phyloP scores from a whole-genome alignment of 2,113 vertebrate species.

The Aramus guarauna region DNA sequence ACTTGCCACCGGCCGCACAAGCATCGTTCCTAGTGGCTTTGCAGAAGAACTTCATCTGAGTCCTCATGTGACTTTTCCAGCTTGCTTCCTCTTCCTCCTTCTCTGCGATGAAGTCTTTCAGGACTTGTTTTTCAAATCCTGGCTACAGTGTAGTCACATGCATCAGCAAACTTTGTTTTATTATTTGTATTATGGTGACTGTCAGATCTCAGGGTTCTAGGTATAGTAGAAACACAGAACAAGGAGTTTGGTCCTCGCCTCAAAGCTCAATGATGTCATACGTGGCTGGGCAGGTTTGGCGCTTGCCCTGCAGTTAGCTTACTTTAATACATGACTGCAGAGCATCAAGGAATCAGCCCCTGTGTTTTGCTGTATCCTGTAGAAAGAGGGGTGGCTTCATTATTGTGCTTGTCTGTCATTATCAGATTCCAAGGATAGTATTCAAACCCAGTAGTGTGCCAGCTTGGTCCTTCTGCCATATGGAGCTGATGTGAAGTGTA shows the following conservation, averaged over 20 bases:
- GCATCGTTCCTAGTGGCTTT: not conserved
- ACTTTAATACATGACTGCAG: not conserved
- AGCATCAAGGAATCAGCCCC: not conserved
- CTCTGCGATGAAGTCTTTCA: not conserved
- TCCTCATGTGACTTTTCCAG: not conserved
- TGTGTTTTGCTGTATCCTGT: not conserved
- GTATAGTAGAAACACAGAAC: not conserved
- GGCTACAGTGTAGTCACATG: accelerated
- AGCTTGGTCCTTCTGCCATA: not conserved
- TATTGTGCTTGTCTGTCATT: not conserved
- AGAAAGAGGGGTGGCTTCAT: not conserved
- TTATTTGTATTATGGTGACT: not conserved
- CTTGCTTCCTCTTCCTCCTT: not conserved
- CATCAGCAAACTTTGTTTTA: not conserved
- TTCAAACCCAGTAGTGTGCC: not conserved
- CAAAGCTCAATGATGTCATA: not conserved
- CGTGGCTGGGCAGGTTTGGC: not conserved
- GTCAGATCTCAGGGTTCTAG: not conserved
- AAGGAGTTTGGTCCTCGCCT: not conserved
- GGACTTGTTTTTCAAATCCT: not conserved
- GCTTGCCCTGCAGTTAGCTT: not conserved
- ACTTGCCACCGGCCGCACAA: not conserved
- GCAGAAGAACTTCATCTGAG: not conserved
- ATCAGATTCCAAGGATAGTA: not conserved
- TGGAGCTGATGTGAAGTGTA: not conserved